Evolutionary conservation across 2,888 invertebrate species (phyloP).

Genomic region (Standfussiana lucernea): DNA sequence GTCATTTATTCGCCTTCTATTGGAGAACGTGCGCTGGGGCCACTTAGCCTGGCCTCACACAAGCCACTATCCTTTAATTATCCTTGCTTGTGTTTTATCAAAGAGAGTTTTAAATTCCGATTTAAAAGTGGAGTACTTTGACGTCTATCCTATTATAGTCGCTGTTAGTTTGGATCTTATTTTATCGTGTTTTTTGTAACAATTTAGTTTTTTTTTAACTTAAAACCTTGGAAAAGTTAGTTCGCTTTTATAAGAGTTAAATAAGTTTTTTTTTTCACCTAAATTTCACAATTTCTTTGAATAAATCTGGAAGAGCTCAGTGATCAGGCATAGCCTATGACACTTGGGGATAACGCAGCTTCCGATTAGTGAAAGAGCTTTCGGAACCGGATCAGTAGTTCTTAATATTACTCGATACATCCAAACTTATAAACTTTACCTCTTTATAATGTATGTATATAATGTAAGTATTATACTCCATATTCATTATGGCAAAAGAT

Average conservation of each 20-base stretch:
- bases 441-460: too few species aligned
- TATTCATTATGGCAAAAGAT: too few species aligned
- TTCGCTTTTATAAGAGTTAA: background rate
- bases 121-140: background rate
- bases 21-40: slow-evolving; percentile 73
- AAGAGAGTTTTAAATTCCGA: background rate
- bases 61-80: slow-evolving; percentile 43
- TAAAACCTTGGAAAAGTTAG: background rate
- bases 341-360: too few species aligned
- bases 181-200: background rate
- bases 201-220: background rate
- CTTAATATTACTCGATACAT: too few species aligned
- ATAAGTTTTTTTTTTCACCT: background rate
- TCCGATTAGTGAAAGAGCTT: too few species aligned
- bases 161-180: background rate
- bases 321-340: too few species aligned
- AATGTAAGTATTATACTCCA: too few species aligned
- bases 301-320: background rate
- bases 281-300: background rate
- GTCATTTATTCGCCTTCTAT: slow-evolving; percentile 86
- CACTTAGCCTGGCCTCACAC: slow-evolving; percentile 63
- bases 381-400: too few species aligned
- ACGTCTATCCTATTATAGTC: background rate
- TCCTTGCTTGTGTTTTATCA: background rate
- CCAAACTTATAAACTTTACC: too few species aligned